Evolutionary conservation across 2,797 vertebrate genomes (phyloP).

Genomic region (Cyclopterus lumpus): DNA sequence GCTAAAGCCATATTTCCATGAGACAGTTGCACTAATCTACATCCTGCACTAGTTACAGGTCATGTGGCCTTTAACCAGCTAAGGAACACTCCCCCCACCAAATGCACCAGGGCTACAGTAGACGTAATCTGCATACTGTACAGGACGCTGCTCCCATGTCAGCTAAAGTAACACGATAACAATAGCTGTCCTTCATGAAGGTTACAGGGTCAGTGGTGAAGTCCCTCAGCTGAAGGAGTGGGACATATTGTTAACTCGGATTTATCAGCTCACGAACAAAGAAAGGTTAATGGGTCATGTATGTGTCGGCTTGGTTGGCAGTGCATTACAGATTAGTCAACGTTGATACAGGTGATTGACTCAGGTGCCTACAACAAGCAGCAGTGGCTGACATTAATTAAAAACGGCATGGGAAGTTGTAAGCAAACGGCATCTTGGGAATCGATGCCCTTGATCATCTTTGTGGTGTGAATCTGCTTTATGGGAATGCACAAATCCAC

Average conservation of each 20-base stretch:
- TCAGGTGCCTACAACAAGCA: constrained; percentile 30
- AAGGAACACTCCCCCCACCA: constrained; percentile 19
- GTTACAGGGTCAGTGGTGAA: constrained; percentile 25
- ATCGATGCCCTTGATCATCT: constrained; percentile 33
- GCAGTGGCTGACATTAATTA: constrained; percentile 41
- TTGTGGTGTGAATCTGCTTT: constrained; percentile 9
- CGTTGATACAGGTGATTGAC: constrained; percentile 53
- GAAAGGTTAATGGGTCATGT: constrained; percentile 52
- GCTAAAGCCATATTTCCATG: constrained; percentile 8
- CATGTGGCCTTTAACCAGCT: constrained; percentile 9
- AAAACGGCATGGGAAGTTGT: constrained; percentile 36
- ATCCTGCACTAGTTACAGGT: not conserved
- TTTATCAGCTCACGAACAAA: constrained; percentile 30
- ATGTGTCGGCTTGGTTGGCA: constrained; percentile 34
- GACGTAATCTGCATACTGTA: constrained; percentile 3
- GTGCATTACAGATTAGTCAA: constrained; percentile 36
- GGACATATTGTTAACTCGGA: constrained; percentile 37
- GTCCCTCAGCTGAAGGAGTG: constrained; percentile 10
- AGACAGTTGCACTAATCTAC: not conserved
- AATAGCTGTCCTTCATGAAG: constrained; percentile 11
- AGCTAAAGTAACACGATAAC: constrained; percentile 21
- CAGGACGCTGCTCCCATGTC: constrained; percentile 11
- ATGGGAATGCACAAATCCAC: constrained; percentile 16
- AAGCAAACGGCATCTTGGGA: constrained; percentile 54
- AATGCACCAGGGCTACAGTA: not conserved